phyloP scores from a whole-genome alignment of 2,113 vertebrate species.

The Panthera uncia region DNA sequence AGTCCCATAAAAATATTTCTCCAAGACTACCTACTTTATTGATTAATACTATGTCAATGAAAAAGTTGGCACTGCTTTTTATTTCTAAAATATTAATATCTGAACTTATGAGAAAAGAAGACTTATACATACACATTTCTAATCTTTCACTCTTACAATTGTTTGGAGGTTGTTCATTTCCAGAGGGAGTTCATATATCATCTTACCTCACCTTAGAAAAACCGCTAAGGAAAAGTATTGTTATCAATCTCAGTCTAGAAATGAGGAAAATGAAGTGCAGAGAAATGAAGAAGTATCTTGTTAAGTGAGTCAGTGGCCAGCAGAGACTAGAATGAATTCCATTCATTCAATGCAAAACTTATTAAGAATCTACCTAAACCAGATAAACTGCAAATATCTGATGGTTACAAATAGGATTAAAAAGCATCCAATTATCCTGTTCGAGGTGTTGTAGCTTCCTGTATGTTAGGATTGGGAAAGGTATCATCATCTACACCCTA shows the following conservation, averaged over 20 bases:
- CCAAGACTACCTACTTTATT: neutral
- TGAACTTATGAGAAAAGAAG: neutral
- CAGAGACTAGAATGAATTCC: neutral
- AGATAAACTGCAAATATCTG: neutral
- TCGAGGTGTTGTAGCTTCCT: neutral
- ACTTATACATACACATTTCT: neutral
- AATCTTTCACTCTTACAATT: neutral
- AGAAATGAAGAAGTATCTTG: neutral
- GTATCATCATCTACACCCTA: neutral
- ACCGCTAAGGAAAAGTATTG: neutral
- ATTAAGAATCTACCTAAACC: neutral
- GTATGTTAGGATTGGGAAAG: neutral
- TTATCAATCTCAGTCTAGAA: neutral
- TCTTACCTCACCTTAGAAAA: neutral
- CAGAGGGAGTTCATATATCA: neutral
- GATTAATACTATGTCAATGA: neutral
- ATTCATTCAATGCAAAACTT: neutral
- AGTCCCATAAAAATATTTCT: neutral
- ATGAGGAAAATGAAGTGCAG: neutral
- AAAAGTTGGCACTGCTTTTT: neutral
- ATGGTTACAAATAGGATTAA: neutral
- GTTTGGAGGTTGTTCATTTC: neutral
- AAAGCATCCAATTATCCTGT: neutral
- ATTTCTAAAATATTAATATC: neutral
- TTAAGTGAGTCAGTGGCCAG: neutral